Conservation (phyloP, 2,888 invertebrate genomes). For the Orthonychiurus folsomi region DNA sequence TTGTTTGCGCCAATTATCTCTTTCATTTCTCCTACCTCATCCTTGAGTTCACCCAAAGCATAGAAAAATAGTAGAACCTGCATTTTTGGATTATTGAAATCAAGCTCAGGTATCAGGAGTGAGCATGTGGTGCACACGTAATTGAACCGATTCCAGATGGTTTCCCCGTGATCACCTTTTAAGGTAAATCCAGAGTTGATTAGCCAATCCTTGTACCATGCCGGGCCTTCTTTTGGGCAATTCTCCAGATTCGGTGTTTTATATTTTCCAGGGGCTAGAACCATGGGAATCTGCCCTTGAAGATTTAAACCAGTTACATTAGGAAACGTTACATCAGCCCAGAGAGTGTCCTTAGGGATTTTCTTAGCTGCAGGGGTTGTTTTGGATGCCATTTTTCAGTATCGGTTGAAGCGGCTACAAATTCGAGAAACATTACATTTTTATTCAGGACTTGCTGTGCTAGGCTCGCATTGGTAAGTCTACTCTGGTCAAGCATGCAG, state of each 20-base stretch:
- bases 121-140: neutral
- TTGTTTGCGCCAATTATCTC: neutral
- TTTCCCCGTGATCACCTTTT: neutral
- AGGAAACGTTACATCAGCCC: neutral
- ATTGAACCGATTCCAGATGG: neutral
- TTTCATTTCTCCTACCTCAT: neutral
- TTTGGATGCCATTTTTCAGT: neutral
- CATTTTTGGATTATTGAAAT: neutral
- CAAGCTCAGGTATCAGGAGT: neutral
- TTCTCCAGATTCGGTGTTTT: neutral
- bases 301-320: neutral
- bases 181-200: neutral
- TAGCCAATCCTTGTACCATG: slow-evolving; percentile 3
- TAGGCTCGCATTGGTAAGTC: no score
- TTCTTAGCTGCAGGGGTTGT: neutral
- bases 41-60: neutral
- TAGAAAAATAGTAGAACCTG: neutral
- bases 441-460: no score
- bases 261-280: neutral
- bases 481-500: no score
- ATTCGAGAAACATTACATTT: no score
- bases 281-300: neutral
- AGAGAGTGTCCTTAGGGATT: neutral
- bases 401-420: no score
- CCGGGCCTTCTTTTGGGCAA: neutral